Base-by-base conservation (phyloP, 2,888 invertebrate species). In the Creontiades dilutus region DNA sequence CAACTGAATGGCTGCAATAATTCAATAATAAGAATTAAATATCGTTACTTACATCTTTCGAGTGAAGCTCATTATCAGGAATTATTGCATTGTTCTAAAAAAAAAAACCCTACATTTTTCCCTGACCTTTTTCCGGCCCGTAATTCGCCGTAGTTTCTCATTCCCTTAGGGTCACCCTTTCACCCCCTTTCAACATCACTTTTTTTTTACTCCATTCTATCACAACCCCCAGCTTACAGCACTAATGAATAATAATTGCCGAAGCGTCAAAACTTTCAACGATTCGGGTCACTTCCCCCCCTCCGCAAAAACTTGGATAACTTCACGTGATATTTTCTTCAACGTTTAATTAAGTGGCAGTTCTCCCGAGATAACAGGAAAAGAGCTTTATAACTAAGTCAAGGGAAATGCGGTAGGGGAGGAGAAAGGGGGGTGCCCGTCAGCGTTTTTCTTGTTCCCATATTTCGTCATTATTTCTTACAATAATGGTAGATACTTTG, bases 231-330 rank as follows among this genome's bases (percentile, higher is more conserved):
- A 37, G 7, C 37, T 37, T 37, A 52, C 52, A 13, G 52, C 16
- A 52, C 61, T 61, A 61, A 61, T 61, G 61, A 61, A 19, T 19
- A 61, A 61, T 61, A 61, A 61, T 61, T 61, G 61, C 19, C 61
- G n/a, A 61, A 61, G 61, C 61, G 61, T 61, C 61, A 61, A 61
- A 61, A 61, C 61, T 61, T 61, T 61, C 61, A 9, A 19, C 61
- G 61, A 61, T 61, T 61, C 3, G 61, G 61, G 61, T 61, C 61
- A 61, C 61, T 61, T 4, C 19, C 61, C n/a, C 14, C 61, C 19
- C 61, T 61, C 61, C 37, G 37, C 37, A 19, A 19, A 61, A 61
- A 61, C 9, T 61, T 13, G 19, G 61, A 61, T 19, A 19, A 16
- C 61, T 19, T 61, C 52, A 52, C 61, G 61, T 61, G n/a, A n/a